phyloP scores from a whole-genome alignment of 2,888 invertebrate genomes.

The Stenurella melanura region DNA sequence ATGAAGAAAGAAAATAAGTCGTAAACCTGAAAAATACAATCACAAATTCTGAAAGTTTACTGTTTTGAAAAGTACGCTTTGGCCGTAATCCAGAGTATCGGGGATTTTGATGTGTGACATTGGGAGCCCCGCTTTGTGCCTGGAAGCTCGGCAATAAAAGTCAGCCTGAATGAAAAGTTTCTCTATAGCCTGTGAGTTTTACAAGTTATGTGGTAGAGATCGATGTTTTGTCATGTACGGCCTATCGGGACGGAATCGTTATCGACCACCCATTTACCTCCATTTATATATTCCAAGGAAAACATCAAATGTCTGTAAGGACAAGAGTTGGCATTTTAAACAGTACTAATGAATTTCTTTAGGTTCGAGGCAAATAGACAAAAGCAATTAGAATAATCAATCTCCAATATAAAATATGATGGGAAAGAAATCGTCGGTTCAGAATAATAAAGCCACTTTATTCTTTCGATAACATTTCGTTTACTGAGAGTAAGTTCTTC shows the following conservation, averaged over 20 bases:
- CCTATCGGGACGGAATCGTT: conserved; percentile 24
- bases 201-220: conserved; percentile 49
- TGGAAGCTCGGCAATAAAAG: conserved; percentile 51
- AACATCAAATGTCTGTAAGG: neutral
- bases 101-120: conserved; percentile 48
- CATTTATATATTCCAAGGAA: conserved; percentile 7
- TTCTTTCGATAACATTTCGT: too few species aligned
- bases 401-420: too few species aligned
- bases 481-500: too few species aligned
- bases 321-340: conserved; percentile 2
- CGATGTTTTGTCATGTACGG: conserved; percentile 50
- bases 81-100: conserved; percentile 45
- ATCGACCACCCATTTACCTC: conserved; percentile 14
- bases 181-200: conserved; percentile 47
- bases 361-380: neutral
- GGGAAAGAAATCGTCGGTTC: too few species aligned
- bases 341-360: neutral
- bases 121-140: conserved; percentile 46
- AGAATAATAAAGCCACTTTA: too few species aligned
- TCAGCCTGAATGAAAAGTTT: conserved; percentile 53
- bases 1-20: conserved; percentile 47
- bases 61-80: conserved; percentile 46
- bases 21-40: conserved; percentile 43
- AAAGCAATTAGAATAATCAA: too few species aligned
- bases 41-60: conserved; percentile 46